Conservation (phyloP, 2,113 vertebrate species). For the Ginglymostoma cirratum region DNA sequence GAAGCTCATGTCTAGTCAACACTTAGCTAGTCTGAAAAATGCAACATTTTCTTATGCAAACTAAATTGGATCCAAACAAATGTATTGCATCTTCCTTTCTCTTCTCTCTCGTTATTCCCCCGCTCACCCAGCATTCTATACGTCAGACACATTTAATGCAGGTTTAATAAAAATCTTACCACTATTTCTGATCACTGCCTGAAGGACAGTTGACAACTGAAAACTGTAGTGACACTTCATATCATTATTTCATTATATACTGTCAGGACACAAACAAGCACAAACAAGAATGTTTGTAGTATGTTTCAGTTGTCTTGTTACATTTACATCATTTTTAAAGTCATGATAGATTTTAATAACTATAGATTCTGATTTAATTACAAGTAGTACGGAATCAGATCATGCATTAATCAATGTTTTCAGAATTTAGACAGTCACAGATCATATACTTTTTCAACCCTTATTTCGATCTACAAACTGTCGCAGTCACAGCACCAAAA, state of each 20-base stretch:
- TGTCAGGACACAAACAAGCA: not conserved
- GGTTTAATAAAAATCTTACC: not conserved
- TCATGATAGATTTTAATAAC: not conserved
- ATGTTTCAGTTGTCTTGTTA: not conserved
- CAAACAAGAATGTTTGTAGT: not conserved
- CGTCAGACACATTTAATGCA: not conserved
- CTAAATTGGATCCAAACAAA: not conserved
- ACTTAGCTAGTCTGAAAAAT: not conserved
- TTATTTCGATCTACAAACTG: not conserved
- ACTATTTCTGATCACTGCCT: not conserved
- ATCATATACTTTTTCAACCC: not conserved
- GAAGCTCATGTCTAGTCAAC: not conserved
- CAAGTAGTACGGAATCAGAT: not conserved
- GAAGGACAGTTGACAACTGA: not conserved
- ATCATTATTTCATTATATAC: not conserved
- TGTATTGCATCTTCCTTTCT: not conserved
- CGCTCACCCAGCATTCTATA: not conserved
- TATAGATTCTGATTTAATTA: not conserved
- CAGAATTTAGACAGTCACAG: not conserved
- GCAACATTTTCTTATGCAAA: not conserved
- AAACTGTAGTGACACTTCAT: not conserved
- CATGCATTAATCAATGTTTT: not conserved
- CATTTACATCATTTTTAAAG: conserved; percentile 20
- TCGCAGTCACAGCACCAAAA: not conserved
- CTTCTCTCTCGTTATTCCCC: not conserved